Percentiles rank a stretch among this genome's conserved stretches.
Evolutionary conservation across 2,888 invertebrate species (phyloP).

Genomic region (Drosophila nr. medialis): DNA sequence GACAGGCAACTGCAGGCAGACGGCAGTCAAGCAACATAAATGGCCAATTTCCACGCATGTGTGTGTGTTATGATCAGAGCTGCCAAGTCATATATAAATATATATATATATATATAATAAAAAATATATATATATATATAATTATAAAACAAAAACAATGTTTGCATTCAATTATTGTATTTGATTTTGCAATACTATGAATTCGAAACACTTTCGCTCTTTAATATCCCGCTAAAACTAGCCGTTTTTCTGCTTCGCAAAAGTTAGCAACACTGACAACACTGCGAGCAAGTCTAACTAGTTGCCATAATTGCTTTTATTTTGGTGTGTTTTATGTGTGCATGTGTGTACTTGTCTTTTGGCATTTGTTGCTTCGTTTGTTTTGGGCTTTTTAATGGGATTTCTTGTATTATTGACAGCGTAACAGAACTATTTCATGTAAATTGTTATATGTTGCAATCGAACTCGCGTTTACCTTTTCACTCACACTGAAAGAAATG

Average conservation of each 20-base stretch:
- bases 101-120: too few relatives aligned
- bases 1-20: conserved; percentile 39
- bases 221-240: not conserved
- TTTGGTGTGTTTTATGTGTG: conserved; percentile 8
- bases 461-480: not conserved
- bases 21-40: conserved; percentile 35
- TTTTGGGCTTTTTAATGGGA: conserved; percentile 42
- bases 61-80: conserved; percentile 9
- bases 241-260: not conserved
- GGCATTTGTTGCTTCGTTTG: conserved; percentile 28
- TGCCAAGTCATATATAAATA: not conserved
- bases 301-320: conserved; percentile 56
- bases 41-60: conserved; percentile 46
- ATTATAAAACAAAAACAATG: not conserved
- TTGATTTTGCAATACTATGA: not conserved
- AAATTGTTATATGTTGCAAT: conserved; percentile 29
- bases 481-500: conserved; percentile 7
- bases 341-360: conserved; percentile 14
- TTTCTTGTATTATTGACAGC: conserved; percentile 31
- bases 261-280: conserved; percentile 1
- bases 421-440: conserved; percentile 38
- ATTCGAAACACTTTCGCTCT: not conserved
- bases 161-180: not conserved
- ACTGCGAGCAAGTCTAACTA: conserved; percentile 46
- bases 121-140: too few relatives aligned